These are phyloP conservation scores for Neocrepidodera transversa DNA, from an alignment of 2,888 invertebrate genomes.

Conservation along the genomic window DNA sequence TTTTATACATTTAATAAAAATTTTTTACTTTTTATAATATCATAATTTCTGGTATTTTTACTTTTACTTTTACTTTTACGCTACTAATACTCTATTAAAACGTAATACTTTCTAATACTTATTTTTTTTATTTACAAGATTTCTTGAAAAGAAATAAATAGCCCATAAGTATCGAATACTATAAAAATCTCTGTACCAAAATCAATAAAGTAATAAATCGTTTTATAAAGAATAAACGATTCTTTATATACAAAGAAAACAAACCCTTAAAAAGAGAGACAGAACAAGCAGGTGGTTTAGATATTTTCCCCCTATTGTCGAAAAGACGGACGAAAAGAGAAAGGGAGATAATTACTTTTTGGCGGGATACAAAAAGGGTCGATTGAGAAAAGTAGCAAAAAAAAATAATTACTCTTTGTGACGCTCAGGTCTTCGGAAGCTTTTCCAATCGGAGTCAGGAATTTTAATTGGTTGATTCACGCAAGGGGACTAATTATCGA, in stretches of 20 bases:
- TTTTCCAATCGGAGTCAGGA: conserved; percentile 17
- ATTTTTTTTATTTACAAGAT: no score
- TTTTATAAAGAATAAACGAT: background rate
- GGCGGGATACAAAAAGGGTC: conserved; percentile 12
- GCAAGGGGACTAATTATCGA: background rate
- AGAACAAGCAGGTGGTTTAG: conserved; percentile 23
- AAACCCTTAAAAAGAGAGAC: background rate
- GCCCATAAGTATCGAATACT: no score
- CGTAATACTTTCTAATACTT: no score
- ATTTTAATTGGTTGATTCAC: conserved; percentile 21
- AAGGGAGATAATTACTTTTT: conserved; percentile 32
- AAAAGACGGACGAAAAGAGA: conserved; percentile 13
- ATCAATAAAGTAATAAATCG: background rate
- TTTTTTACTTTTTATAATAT: no score
- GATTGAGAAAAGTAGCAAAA: conserved; percentile 1
- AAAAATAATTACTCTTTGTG: conserved; percentile 30
- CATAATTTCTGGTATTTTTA: no score
- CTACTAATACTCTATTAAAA: no score
- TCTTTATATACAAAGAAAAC: background rate
- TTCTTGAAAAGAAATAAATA: no score
- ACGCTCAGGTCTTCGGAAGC: conserved; percentile 7
- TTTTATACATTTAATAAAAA: no score
- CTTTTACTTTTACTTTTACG: no score
- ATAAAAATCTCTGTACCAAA: no score
- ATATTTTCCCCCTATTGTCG: conserved; percentile 12